phyloP scores from a whole-genome alignment of 1,140 invertebrate genomes.

The Harlomillsia oculata region DNA sequence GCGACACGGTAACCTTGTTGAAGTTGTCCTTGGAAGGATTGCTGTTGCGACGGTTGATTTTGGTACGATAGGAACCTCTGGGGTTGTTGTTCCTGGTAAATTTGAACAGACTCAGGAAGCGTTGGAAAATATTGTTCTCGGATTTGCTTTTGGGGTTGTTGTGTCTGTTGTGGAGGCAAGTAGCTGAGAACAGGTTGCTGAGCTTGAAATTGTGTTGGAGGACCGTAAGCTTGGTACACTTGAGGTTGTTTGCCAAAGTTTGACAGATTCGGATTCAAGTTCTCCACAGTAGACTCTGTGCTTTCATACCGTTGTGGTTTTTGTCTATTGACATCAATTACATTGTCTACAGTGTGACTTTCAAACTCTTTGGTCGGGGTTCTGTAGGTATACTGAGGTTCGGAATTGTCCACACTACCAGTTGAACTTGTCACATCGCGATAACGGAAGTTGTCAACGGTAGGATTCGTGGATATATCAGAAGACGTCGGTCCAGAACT shows the following conservation, averaged over 20 bases:
- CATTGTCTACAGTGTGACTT: constrained; percentile 16
- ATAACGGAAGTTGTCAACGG: too few relatives aligned
- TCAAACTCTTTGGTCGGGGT: constrained; percentile 16
- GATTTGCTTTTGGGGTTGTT: too few relatives aligned
- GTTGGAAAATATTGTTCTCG: not conserved
- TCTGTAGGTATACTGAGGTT: constrained; percentile 5
- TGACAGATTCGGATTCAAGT: too few relatives aligned
- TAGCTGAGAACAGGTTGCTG: too few relatives aligned
- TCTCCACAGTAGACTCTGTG: too few relatives aligned
- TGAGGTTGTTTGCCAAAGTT: not conserved
- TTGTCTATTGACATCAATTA: constrained; percentile 1
- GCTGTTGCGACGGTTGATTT: constrained; percentile 1
- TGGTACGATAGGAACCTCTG: not conserved
- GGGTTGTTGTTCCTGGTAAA: not conserved
- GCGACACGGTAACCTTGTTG: not conserved
- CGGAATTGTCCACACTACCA: not conserved
- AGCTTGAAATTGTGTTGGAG: too few relatives aligned
- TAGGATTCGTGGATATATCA: too few relatives aligned
- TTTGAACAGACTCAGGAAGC: too few relatives aligned
- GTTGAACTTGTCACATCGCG: too few relatives aligned
- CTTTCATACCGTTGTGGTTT: constrained; percentile 1
- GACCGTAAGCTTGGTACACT: not conserved
- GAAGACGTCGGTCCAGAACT: too few relatives aligned
- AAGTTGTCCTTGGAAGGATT: not conserved
- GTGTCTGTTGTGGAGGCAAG: too few relatives aligned